These are phyloP conservation scores for Archivesica marissinica DNA, from an alignment of 1,140 invertebrate genomes.

Conservation along the genomic window DNA sequence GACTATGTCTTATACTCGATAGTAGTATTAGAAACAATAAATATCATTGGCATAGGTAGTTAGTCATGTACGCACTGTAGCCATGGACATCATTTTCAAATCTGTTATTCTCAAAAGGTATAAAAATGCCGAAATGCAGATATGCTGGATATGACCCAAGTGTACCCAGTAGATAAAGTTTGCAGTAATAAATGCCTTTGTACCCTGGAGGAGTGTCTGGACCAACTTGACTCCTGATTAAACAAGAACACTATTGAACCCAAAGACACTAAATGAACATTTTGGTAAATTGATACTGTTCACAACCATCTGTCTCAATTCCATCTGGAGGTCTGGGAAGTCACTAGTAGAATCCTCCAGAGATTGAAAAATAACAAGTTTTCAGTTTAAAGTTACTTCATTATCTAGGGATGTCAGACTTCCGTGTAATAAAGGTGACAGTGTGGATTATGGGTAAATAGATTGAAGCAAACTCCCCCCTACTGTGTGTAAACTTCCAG, in stretches of 20 bases:
- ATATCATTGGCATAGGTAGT: too few species aligned
- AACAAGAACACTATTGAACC: neutral
- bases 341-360: neutral
- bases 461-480: constrained; percentile 26
- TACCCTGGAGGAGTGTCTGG: too few species aligned
- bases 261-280: neutral
- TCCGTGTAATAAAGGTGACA: constrained; percentile 24
- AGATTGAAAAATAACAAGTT: constrained; percentile 36
- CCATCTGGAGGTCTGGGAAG: neutral
- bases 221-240: too few species aligned
- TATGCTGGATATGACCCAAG: too few species aligned
- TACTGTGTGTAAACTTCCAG: neutral
- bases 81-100: too few species aligned
- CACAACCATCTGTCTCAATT: constrained; percentile 23
- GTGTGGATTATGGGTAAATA: constrained; percentile 29
- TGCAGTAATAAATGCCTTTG: too few species aligned
- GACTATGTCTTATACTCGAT: too few species aligned
- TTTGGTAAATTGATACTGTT: constrained; percentile 15
- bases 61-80: too few species aligned
- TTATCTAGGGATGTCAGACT: constrained; percentile 4
- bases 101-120: too few species aligned
- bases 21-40: too few species aligned
- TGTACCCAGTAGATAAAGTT: too few species aligned
- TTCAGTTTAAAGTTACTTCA: constrained; percentile 26
- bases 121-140: too few species aligned